phyloP scores from a whole-genome alignment of 2,888 invertebrate genomes.

The Euzophera pinguis region DNA sequence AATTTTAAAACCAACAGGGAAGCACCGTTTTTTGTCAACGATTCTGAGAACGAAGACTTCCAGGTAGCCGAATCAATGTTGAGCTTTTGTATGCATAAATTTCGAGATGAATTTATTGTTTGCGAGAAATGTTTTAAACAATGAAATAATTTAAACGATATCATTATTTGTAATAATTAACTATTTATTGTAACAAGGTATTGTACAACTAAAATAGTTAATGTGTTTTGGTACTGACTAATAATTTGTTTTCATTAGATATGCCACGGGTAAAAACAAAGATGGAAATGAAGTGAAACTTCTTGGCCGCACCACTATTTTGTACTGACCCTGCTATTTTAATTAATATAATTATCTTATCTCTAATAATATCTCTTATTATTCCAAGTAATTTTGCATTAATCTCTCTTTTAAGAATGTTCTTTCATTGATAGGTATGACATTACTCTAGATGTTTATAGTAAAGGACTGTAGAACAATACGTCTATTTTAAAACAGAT shows the following conservation, averaged over 20 bases:
- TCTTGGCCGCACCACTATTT: too few relatives aligned
- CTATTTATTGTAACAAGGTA: too few relatives aligned
- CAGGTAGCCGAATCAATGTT: conserved; percentile 63
- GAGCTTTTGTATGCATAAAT: conserved; percentile 47
- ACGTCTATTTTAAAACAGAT: conserved; percentile 55
- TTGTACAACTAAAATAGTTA: too few relatives aligned
- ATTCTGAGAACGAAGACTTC: conserved; percentile 55
- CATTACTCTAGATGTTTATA: conserved; percentile 12
- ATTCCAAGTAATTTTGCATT: background rate
- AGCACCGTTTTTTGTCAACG: conserved; percentile 52
- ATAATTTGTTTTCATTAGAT: too few relatives aligned
- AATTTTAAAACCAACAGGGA: conserved; percentile 60
- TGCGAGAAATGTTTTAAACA: conserved; percentile 16
- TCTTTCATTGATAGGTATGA: background rate
- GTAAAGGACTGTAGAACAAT: conserved; percentile 36
- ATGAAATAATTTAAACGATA: too few relatives aligned
- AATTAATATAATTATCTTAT: too few relatives aligned
- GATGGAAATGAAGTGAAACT: too few relatives aligned
- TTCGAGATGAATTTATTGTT: conserved; percentile 25
- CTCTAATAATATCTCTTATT: too few relatives aligned
- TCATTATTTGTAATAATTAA: too few relatives aligned
- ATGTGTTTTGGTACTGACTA: too few relatives aligned
- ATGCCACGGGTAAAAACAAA: too few relatives aligned
- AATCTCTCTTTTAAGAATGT: background rate
- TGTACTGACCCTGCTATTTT: too few relatives aligned